A percentile compares a stretch with the other conserved stretches of the same genome.
Conservation (phyloP, 1,140 invertebrate genomes). For the Euura saliciscinereae region DNA sequence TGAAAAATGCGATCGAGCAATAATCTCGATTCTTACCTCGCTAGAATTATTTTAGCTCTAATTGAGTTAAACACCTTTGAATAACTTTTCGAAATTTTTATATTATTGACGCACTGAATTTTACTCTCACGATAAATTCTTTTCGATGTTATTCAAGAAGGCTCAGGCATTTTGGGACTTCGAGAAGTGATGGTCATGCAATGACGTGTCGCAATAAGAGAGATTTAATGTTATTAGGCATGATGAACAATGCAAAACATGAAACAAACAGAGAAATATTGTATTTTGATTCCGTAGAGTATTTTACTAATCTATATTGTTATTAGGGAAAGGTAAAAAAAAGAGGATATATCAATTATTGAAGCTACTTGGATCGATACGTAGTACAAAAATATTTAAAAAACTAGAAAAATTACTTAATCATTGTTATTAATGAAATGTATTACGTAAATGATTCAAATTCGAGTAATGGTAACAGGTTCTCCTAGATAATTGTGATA, state of each 20-base stretch:
- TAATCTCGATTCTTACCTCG: not conserved
- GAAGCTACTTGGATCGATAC: not conserved
- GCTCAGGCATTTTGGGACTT: not conserved
- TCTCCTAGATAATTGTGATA: conserved; percentile 50
- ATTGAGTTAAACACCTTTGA: not conserved
- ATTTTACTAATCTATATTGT: conserved; percentile 44
- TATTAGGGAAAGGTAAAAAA: conserved; percentile 3
- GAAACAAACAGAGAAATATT: conserved; percentile 26
- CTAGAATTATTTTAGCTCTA: not conserved
- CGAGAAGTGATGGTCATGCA: not conserved
- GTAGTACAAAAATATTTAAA: conserved; percentile 16
- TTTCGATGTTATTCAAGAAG: not conserved
- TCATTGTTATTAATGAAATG: conserved; percentile 11
- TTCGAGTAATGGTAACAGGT: conserved; percentile 30
- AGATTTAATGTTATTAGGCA: conserved; percentile 3
- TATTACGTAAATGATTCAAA: not conserved
- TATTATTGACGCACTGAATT: not conserved
- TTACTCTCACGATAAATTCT: too few relatives aligned
- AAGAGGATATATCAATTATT: not conserved
- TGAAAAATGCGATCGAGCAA: too few relatives aligned
- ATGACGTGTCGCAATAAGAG: conserved; percentile 3
- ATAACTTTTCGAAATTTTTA: not conserved
- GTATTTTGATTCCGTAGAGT: conserved; percentile 42
- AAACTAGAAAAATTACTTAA: conserved; percentile 4
- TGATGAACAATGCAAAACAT: not conserved